phyloP scores from a whole-genome alignment of 2,888 invertebrate species.

The Eilema griseolum region DNA sequence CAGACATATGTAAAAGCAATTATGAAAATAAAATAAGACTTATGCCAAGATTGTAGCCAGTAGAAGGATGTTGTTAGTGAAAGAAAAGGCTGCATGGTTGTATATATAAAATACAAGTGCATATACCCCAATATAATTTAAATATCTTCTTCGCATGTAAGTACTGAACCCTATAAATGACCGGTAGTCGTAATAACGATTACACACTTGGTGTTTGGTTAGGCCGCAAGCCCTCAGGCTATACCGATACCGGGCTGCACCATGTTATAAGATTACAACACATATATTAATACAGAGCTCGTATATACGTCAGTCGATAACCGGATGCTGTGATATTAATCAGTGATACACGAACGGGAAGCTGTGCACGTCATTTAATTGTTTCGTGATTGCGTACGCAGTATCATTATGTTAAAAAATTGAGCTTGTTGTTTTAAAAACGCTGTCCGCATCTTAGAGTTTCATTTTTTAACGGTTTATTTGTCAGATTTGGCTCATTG shows the following conservation, averaged over 20 bases:
- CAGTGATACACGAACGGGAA: conserved; percentile 28
- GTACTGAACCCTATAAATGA: conserved; percentile 24
- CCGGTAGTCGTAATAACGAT: conserved; percentile 74
- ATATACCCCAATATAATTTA: too few species aligned
- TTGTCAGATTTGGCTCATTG: too few species aligned
- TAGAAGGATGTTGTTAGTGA: too few species aligned
- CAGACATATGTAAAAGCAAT: too few species aligned
- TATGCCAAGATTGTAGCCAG: too few species aligned
- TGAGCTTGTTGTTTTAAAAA: not conserved
- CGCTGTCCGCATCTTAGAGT: not conserved
- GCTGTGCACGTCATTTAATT: conserved; percentile 31
- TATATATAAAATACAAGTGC: too few species aligned
- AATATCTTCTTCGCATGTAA: too few species aligned
- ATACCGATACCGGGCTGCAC: conserved; percentile 41
- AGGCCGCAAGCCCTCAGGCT: conserved; percentile 38
- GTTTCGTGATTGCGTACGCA: conserved; percentile 24
- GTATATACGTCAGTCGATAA: conserved; percentile 59
- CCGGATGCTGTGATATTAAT: conserved; percentile 45
- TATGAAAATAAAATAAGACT: too few species aligned
- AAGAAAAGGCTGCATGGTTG: too few species aligned
- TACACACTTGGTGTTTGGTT: conserved; percentile 65
- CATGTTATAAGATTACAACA: conserved; percentile 61
- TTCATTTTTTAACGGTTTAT: not conserved
- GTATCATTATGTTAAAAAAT: not conserved
- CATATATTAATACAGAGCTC: conserved; percentile 60